Conservation (phyloP, 2,797 vertebrate genomes). For the Meriones psammophilus region DNA sequence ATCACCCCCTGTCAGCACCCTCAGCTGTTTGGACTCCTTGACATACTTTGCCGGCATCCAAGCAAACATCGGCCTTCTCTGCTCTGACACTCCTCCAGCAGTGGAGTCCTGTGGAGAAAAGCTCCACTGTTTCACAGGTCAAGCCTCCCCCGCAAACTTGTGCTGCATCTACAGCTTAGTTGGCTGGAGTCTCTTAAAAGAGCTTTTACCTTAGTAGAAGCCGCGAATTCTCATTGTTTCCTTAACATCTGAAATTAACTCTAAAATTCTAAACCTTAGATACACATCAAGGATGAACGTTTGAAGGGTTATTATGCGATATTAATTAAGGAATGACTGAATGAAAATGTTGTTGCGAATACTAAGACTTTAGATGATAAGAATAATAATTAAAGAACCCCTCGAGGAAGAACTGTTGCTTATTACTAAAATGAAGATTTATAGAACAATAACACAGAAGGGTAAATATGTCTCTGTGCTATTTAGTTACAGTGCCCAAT, state of each 20-base stretch:
- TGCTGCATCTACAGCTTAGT: background rate
- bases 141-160: background rate
- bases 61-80: background rate
- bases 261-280: background rate
- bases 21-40: constrained; percentile 15
- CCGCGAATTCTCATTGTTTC: background rate
- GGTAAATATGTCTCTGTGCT: background rate
- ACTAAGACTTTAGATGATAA: background rate
- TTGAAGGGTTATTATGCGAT: background rate
- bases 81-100: background rate
- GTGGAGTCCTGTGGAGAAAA: background rate
- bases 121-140: background rate
- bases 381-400: background rate
- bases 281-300: background rate
- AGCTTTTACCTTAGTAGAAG: background rate
- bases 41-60: background rate
- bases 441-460: background rate
- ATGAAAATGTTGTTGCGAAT: background rate
- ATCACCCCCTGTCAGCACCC: background rate
- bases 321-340: background rate
- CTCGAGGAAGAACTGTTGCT: background rate
- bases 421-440: background rate
- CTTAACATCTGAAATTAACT: constrained; percentile 1
- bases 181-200: background rate
- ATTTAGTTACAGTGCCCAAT: background rate